phyloP scores from a whole-genome alignment of 2,797 vertebrate species.

The Dromococcyx pavoninus region DNA sequence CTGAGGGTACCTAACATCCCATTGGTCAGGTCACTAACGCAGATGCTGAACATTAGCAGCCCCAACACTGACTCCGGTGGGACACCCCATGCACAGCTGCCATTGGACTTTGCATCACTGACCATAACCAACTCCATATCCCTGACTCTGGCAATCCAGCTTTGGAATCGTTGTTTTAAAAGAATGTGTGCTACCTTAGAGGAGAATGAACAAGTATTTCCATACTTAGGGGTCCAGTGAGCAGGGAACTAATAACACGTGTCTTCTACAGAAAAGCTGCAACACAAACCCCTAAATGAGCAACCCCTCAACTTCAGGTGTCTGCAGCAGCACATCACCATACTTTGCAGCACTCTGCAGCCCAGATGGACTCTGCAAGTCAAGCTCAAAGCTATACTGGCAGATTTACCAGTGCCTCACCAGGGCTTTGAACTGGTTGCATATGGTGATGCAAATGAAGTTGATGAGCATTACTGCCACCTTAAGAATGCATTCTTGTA shows the following conservation, averaged over 20 bases:
- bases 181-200: neutral
- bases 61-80: fast-evolving
- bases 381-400: neutral
- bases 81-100: neutral
- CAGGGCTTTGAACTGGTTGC: neutral
- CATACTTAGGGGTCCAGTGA: neutral
- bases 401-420: neutral
- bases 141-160: neutral
- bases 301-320: neutral
- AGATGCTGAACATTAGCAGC: neutral
- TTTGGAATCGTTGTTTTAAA: neutral
- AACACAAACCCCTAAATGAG: neutral
- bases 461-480: neutral
- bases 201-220: neutral
- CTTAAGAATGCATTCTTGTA: neutral
- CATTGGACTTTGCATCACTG: fast-evolving
- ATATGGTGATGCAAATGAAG: neutral
- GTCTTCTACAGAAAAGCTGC: neutral
- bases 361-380: fast-evolving
- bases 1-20: neutral
- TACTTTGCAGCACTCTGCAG: neutral
- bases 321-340: neutral
- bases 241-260: neutral
- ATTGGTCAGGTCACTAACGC: fast-evolving
- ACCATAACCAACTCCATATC: neutral